These are phyloP conservation scores for Crypturellus undulatus DNA, from an alignment of 2,113 vertebrate species.

Conservation along the genomic window DNA sequence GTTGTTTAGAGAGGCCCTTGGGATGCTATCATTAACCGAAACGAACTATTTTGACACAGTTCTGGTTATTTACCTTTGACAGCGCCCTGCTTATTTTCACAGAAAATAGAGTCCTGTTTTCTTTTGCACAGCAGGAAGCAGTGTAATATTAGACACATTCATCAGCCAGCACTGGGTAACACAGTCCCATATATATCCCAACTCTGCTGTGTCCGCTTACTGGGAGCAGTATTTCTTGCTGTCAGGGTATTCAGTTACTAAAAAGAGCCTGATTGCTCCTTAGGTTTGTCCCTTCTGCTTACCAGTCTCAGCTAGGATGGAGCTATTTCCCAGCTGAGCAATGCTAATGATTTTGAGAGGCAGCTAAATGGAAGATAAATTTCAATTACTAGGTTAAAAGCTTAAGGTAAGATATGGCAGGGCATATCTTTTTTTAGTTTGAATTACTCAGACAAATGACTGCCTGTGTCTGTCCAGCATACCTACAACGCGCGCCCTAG, in stretches of 20 bases:
- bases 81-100: background rate
- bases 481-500: background rate
- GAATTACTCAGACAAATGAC: background rate
- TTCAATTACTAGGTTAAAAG: constrained; percentile 38
- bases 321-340: background rate
- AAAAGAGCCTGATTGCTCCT: background rate
- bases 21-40: background rate
- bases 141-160: background rate
- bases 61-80: background rate
- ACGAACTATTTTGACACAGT: background rate
- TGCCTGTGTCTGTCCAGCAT: background rate
- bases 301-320: background rate
- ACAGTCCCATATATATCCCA: background rate
- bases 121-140: background rate
- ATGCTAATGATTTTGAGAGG: constrained; percentile 34
- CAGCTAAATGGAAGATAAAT: constrained; percentile 15
- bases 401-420: background rate
- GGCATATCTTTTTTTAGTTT: background rate
- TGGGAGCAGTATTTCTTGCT: background rate
- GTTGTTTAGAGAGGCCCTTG: background rate
- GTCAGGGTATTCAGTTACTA: background rate
- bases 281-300: background rate
- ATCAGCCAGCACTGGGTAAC: background rate
- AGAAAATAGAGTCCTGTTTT: background rate
- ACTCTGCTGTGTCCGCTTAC: background rate